These are phyloP conservation scores for Sarcophaga bullata DNA, from an alignment of 1,140 invertebrate genomes.

Conservation along the genomic window DNA sequence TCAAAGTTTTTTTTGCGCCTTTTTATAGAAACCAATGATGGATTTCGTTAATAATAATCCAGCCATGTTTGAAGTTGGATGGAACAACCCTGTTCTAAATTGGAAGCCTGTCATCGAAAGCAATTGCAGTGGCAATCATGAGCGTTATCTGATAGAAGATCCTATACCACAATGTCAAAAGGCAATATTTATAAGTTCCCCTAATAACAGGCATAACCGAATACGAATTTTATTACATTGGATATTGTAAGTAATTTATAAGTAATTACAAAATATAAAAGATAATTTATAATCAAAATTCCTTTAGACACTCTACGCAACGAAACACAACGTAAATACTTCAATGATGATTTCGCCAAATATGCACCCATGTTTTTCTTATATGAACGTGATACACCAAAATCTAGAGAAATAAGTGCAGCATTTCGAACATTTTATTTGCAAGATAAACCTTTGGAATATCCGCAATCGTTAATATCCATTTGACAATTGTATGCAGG, in stretches of 20 bases:
- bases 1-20: background rate
- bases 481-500: slow-evolving; percentile 67
- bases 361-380: slow-evolving; percentile 68
- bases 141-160: slow-evolving; percentile 73
- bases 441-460: slow-evolving; percentile 39
- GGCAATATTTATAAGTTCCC: slow-evolving; percentile 73
- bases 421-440: slow-evolving; percentile 53
- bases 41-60: slow-evolving; percentile 67
- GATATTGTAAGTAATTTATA: slow-evolving; percentile 62
- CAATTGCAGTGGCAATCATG: slow-evolving; percentile 70
- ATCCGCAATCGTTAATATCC: slow-evolving; percentile 49
- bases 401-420: slow-evolving; percentile 64
- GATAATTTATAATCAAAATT: background rate
- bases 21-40: slow-evolving; percentile 65
- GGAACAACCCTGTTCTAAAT: slow-evolving; percentile 67
- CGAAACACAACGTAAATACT: slow-evolving; percentile 48
- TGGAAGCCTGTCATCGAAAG: slow-evolving; percentile 76
- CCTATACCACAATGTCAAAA: slow-evolving; percentile 69
- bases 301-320: slow-evolving; percentile 52
- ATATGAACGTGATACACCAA: slow-evolving; percentile 68
- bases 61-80: slow-evolving; percentile 67
- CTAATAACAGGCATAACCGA: slow-evolving; percentile 74
- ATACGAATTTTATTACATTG: slow-evolving; percentile 72
- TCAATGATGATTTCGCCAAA: slow-evolving; percentile 68
- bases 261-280: background rate